These are phyloP conservation scores for Centropus bengalensis DNA, from an alignment of 2,113 vertebrate genomes.

Conservation along the genomic window DNA sequence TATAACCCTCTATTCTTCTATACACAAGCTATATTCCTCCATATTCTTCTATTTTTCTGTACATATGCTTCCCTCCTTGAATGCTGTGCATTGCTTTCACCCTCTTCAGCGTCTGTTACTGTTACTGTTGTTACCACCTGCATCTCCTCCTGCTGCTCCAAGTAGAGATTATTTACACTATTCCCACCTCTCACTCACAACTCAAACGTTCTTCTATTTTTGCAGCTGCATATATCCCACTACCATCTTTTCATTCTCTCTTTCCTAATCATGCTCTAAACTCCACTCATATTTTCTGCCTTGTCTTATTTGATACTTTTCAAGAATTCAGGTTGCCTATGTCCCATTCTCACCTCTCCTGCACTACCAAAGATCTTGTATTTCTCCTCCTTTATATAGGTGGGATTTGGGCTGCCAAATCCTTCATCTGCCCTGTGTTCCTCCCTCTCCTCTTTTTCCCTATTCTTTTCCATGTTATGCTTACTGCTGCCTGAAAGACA, in stretches of 20 bases:
- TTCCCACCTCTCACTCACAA: not conserved
- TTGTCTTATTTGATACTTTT: not conserved
- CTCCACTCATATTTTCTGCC: not conserved
- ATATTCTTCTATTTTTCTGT: no score
- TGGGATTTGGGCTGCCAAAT: not conserved
- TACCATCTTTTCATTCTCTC: not conserved
- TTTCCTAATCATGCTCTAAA: not conserved
- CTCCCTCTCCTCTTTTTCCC: not conserved
- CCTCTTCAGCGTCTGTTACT: not conserved
- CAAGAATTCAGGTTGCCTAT: not conserved
- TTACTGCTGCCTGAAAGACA: not conserved
- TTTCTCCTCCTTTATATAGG: not conserved
- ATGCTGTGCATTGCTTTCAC: not conserved
- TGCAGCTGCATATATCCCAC: not conserved
- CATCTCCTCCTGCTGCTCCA: accelerated
- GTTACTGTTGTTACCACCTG: not conserved
- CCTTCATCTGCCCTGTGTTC: not conserved
- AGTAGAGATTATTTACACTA: not conserved
- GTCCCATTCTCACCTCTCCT: accelerated
- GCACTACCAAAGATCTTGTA: not conserved
- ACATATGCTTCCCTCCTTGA: not conserved
- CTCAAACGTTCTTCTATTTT: not conserved
- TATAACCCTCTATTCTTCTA: not conserved
- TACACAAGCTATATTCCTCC: not conserved
- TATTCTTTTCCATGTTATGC: not conserved